These are phyloP conservation scores for Dipodomys merriami DNA, from an alignment of 2,113 vertebrate genomes.

Conservation along the genomic window DNA sequence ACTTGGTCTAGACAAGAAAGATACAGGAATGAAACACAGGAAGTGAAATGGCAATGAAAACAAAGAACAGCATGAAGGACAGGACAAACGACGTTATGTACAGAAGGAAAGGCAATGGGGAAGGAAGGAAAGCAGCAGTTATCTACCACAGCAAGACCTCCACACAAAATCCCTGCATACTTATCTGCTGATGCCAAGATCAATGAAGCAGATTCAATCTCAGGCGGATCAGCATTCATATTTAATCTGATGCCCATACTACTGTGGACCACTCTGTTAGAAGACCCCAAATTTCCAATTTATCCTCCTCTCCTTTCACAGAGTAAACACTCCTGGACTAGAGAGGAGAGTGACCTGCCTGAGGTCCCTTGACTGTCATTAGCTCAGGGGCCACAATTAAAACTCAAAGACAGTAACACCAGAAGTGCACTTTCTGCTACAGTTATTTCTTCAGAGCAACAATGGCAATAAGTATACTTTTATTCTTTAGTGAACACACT, in stretches of 20 bases:
- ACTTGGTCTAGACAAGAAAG: slow-evolving; percentile 89
- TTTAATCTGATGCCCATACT: background rate
- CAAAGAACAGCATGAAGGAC: slow-evolving; percentile 78
- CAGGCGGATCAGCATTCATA: background rate
- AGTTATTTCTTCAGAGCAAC: background rate
- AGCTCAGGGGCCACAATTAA: background rate
- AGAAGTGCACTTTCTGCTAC: background rate
- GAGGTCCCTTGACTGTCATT: background rate
- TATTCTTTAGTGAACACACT: background rate
- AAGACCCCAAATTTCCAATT: background rate
- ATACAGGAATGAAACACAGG: slow-evolving; percentile 88
- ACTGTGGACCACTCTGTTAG: background rate
- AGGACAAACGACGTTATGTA: slow-evolving; percentile 62
- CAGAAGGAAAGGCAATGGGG: slow-evolving; percentile 59
- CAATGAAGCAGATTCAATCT: background rate
- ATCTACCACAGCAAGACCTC: background rate
- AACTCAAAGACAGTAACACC: background rate
- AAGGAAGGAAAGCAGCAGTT: slow-evolving; percentile 72
- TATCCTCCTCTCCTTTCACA: background rate
- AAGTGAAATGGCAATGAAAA: slow-evolving; percentile 86
- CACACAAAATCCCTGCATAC: background rate
- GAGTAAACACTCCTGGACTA: background rate
- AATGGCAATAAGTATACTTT: background rate
- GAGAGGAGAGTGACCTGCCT: background rate
- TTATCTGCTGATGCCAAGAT: background rate